phyloP scores from a whole-genome alignment of 2,113 vertebrate species.

The Catharus minimus region DNA sequence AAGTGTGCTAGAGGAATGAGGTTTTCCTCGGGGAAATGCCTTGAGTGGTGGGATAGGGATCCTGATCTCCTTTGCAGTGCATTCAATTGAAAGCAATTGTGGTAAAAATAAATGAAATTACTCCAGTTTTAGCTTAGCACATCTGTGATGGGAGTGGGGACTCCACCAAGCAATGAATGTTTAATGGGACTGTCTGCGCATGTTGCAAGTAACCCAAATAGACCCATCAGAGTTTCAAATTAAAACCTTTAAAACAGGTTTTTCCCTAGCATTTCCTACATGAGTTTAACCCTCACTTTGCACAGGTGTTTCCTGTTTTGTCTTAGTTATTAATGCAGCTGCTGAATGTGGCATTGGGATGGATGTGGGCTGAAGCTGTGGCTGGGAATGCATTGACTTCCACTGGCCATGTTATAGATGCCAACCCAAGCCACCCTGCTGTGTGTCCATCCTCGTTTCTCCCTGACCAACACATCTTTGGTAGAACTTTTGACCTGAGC shows the following conservation, averaged over 20 bases:
- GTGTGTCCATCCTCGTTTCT: rapidly evolving
- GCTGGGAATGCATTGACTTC: not conserved
- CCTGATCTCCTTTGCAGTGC: not conserved
- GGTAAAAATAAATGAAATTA: slow-evolving; percentile 3
- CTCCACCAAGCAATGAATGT: not conserved
- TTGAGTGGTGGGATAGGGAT: not conserved
- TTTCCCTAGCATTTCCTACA: rapidly evolving
- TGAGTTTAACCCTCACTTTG: not conserved
- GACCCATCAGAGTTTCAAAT: not conserved
- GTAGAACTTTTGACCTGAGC: not conserved
- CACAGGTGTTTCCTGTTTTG: not conserved
- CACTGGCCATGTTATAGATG: not conserved
- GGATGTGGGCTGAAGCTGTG: not conserved
- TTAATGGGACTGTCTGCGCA: not conserved
- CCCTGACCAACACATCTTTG: not conserved
- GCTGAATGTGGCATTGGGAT: not conserved
- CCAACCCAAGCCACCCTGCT: not conserved
- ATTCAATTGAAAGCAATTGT: not conserved
- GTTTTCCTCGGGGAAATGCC: not conserved
- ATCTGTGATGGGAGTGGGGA: not conserved
- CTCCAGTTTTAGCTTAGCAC: not conserved
- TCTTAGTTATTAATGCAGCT: not conserved
- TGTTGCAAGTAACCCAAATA: slow-evolving; percentile 20
- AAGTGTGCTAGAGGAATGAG: not conserved
- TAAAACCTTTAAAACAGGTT: not conserved